Conservation (phyloP, 2,797 vertebrate species). For the Luscinia luscinia region DNA sequence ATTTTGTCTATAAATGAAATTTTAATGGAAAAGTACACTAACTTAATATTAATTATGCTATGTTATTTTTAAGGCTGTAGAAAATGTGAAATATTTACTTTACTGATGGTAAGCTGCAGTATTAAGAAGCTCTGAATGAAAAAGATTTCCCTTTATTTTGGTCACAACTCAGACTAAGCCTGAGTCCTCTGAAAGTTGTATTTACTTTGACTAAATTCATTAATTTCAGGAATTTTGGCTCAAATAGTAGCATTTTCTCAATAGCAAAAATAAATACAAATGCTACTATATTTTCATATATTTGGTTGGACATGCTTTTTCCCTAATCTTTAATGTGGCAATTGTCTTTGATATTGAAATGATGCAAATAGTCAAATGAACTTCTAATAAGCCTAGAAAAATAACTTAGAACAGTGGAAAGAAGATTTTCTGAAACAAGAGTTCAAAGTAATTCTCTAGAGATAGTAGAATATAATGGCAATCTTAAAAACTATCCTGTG, state of each 20-base stretch:
- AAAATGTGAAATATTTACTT: background rate
- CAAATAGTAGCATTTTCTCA: background rate
- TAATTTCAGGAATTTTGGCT: background rate
- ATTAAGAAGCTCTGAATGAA: background rate
- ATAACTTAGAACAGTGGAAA: background rate
- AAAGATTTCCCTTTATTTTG: background rate
- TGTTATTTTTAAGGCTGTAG: background rate
- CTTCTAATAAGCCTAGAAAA: background rate
- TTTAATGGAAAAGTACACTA: background rate
- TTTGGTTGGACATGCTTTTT: background rate
- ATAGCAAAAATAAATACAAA: background rate
- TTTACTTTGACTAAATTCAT: background rate
- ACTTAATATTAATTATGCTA: background rate
- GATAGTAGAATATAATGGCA: background rate
- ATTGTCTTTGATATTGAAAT: background rate
- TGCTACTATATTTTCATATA: background rate
- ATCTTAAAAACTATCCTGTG: background rate
- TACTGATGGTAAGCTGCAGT: background rate
- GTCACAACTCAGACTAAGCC: background rate
- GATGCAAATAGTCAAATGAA: background rate
- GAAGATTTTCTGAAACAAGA: background rate
- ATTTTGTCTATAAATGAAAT: background rate
- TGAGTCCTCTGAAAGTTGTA: background rate
- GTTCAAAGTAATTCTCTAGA: background rate
- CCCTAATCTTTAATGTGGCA: background rate